Base-by-base conservation (phyloP, 2,113 vertebrate genomes). In the Cervus canadensis region DNA sequence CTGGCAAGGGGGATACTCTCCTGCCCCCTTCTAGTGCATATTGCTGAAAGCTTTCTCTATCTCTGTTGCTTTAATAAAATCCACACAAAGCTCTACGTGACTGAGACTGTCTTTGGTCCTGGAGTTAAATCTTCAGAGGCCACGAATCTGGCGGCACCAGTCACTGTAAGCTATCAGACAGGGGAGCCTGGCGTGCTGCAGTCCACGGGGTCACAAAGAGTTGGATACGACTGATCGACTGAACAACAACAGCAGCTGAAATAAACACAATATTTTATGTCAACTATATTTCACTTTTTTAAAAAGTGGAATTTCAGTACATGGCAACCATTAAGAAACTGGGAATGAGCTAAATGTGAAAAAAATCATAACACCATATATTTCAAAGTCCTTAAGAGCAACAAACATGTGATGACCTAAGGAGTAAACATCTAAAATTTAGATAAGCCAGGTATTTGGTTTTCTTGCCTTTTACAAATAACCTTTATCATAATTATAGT, bases 371-470 rank as follows among this genome's bases (percentile, higher is more conserved):
- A 28, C 50, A 67, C 30, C 6, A 16, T 94, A 19, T 54, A 36
- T n/a, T 50, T 43, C 16, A 28, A 40, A 86, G 48, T 82, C 94
- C 48, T 50, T 64, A 95, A 52, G 50, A 83, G 40, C 13, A 92
- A 57, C 14, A 91, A 59, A 57, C 54, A 36, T 2, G 16, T 52
- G 48, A 57, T 78, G n/a, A 48, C n/a, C 33, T 12, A 82, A n/a
- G 13, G 28, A 64, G 19, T 57, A 86, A 87, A n/a, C n/a, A 93
- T 71, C 30, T 85, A 64, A 85, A 74, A 86, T 94, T 82, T 82
- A 87, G 78, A 91, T 62, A 43, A 79, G 62, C 4, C 21, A 81
- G 17, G 6, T 50, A n/a, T 59, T 83, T 87, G 33, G 30, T 60
- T 59, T 52, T 83, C 50, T 82, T 54, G 56, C 11, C 40, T 36